Base-by-base conservation (phyloP, 1,140 invertebrate species). In the Venustaconcha ellipsiformis region DNA sequence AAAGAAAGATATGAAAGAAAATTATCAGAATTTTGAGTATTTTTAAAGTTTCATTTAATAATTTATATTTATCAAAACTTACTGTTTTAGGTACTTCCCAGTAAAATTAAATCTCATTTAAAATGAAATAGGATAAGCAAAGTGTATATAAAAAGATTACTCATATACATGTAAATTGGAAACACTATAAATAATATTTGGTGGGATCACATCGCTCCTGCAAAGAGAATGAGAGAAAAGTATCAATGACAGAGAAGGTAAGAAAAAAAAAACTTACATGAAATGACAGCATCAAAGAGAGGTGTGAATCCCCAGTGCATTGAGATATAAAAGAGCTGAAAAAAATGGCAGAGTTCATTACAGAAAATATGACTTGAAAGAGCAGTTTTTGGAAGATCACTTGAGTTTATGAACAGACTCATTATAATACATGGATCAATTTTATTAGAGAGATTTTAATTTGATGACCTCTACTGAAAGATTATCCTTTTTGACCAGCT, bases 301-400 rank as follows among this genome's bases (percentile, higher is more conserved):
- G 95, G 93, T 87, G 95, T 95, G 55, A 96, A 91, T 94, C 95
- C 96, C 95, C 95, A 96, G 84, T 96, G 96, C 37, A 94, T 95
- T 37, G 94, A 94, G 26, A 94, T 94, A 90, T 95, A 96, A 86
- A 96, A 96, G 93, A 96, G 95, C 88, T 90, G 80, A 13, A 81
- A 83, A 66, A 48, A 84, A 79, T 65, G 20, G 26, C 65, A 82
- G 8, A 37, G n/a, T 68, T 68, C n/a, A 59, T 20, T 58, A 37
- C 58, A 17, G 48, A 57, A 12, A 14, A 18, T 70, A 14, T 63
- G 62, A 63, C 17, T 23, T 23, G 1, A 63, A 63, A 23, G 13
- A 23, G 13, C 30, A 63, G 30, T 14, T 63, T 15, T 6, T 63
- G 13, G 62, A 63, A 18, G 62, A 63, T 13, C 20, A 63, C 20